A percentile compares a stretch with the other conserved stretches of the same genome.
phyloP scores from a whole-genome alignment of 2,888 invertebrate species.

The Campaea margaritaria region DNA sequence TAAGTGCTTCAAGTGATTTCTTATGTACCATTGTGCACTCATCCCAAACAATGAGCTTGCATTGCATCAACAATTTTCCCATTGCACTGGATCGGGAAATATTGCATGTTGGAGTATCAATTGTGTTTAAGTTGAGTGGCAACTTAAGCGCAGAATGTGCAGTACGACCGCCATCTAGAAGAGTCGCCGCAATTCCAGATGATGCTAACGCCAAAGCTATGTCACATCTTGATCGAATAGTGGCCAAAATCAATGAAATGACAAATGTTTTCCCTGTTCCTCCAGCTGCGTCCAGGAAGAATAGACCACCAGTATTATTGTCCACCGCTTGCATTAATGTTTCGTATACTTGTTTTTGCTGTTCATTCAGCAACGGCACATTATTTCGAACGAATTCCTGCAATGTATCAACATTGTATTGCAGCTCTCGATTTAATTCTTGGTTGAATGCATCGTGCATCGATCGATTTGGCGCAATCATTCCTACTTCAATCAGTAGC shows the following conservation, averaged over 20 bases:
- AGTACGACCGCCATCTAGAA: conserved; percentile 30
- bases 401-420: conserved; percentile 39
- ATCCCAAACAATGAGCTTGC: too few relatives aligned
- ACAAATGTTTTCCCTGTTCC: not conserved
- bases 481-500: conserved; percentile 41
- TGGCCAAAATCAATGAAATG: conserved; percentile 5
- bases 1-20: conserved; percentile 26
- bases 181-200: conserved; percentile 35
- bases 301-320: conserved; percentile 42
- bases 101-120: too few relatives aligned
- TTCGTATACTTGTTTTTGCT: conserved; percentile 42
- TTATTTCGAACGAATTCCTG: conserved; percentile 38
- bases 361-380: conserved; percentile 41
- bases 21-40: conserved; percentile 34
- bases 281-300: not conserved
- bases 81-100: too few relatives aligned
- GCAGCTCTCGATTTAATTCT: conserved; percentile 38
- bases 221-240: not conserved
- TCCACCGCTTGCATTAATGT: conserved; percentile 44
- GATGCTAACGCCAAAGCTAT: conserved; percentile 38
- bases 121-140: too few relatives aligned
- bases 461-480: conserved; percentile 38
- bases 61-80: too few relatives aligned
- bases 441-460: conserved; percentile 42
- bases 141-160: conserved; percentile 41